Evolutionary conservation across 2,888 invertebrate genomes (phyloP).

Genomic region (Eupithecia tripunctaria): DNA sequence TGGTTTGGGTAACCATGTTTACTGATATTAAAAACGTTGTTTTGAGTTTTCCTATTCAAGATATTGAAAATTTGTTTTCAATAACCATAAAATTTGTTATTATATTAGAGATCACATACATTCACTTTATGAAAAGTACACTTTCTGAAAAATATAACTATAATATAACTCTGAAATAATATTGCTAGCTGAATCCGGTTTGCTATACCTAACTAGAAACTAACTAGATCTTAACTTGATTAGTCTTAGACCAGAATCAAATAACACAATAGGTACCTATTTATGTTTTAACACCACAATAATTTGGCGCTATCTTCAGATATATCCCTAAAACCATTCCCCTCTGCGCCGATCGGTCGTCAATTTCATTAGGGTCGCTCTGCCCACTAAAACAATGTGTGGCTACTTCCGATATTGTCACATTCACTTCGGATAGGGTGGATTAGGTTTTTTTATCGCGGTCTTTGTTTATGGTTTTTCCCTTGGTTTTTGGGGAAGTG

Average conservation of each 20-base stretch:
- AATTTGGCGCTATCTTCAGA: slow-evolving; percentile 1
- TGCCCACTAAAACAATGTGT: slow-evolving; percentile 64
- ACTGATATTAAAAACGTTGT: background rate
- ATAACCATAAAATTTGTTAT: too few relatives aligned
- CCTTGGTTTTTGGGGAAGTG: slow-evolving; percentile 7
- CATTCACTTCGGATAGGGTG: slow-evolving; percentile 61
- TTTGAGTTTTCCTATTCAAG: background rate
- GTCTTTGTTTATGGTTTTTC: slow-evolving; percentile 50
- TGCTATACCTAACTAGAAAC: background rate
- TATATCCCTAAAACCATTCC: slow-evolving; percentile 10
- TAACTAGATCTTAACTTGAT: background rate
- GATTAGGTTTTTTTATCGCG: slow-evolving; percentile 56
- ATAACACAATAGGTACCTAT: background rate
- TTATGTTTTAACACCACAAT: background rate
- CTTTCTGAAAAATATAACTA: too few relatives aligned
- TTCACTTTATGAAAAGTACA: too few relatives aligned
- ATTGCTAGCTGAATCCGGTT: background rate
- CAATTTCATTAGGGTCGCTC: slow-evolving; percentile 77
- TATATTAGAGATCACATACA: too few relatives aligned
- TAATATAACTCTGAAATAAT: background rate
- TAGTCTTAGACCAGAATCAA: background rate
- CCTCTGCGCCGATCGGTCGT: slow-evolving; percentile 44
- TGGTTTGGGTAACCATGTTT: too few relatives aligned
- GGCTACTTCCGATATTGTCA: slow-evolving; percentile 67
- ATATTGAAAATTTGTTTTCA: background rate